Evolutionary conservation across 2,888 invertebrate species (phyloP).

Genomic region (Mimachlamys varia): DNA sequence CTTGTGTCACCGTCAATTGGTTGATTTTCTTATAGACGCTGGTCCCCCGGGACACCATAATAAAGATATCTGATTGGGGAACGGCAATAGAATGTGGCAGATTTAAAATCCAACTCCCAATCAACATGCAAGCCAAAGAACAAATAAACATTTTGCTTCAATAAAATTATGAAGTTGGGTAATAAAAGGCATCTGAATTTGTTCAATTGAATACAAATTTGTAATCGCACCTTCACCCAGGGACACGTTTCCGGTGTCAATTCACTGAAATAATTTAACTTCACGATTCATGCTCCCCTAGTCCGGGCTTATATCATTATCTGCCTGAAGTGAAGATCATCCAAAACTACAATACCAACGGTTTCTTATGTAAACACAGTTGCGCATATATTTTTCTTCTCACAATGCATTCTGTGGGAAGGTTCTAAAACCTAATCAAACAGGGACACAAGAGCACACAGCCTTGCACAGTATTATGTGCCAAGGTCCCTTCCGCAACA

Average conservation of each 20-base stretch:
- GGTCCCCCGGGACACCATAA: not conserved
- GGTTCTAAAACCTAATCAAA: slow-evolving; percentile 31
- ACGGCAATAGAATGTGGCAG: slow-evolving; percentile 18
- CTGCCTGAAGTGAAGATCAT: slow-evolving; percentile 5
- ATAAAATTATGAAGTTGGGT: slow-evolving; percentile 36
- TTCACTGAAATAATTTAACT: slow-evolving; percentile 21
- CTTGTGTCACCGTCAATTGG: slow-evolving; percentile 29
- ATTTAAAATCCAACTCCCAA: slow-evolving; percentile 36
- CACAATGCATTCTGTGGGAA: not conserved
- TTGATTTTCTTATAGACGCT: not conserved
- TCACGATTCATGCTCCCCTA: not conserved
- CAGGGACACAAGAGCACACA: slow-evolving; percentile 5
- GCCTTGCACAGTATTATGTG: slow-evolving; percentile 16
- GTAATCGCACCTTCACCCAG: slow-evolving; percentile 26
- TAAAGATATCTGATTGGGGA: slow-evolving; percentile 21
- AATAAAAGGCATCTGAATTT: slow-evolving; percentile 36
- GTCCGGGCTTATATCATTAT: slow-evolving; percentile 21
- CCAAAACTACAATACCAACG: not conserved
- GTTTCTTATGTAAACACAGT: slow-evolving; percentile 15
- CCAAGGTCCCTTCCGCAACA: slow-evolving; percentile 34
- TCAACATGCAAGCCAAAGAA: slow-evolving; percentile 19
- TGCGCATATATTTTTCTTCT: not conserved
- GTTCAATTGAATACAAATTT: slow-evolving; percentile 36
- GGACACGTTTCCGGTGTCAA: slow-evolving; percentile 31
- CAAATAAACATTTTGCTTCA: slow-evolving; percentile 32